A percentile compares a stretch with the other conserved stretches of the same genome.
Evolutionary conservation across 2,797 vertebrate genomes (phyloP).

Genomic region (Myotis myotis): DNA sequence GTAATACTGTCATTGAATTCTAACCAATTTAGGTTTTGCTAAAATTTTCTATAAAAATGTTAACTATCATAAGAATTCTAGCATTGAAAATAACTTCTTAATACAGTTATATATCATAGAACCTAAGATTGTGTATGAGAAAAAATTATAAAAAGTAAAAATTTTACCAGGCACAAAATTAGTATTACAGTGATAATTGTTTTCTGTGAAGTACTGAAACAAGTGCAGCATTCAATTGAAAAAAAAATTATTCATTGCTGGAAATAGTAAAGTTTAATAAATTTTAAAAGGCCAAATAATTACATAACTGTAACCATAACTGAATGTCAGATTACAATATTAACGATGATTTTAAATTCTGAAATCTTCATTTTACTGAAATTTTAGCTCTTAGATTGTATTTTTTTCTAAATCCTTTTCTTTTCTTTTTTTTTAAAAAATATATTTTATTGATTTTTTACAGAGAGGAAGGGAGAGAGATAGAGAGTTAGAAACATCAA

Average conservation of each 20-base stretch:
- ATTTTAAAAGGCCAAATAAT: not conserved
- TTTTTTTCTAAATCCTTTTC: not conserved
- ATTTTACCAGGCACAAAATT: not conserved
- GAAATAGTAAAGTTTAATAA: not conserved
- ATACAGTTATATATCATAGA: not conserved
- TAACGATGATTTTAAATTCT: not conserved
- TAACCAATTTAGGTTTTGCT: not conserved
- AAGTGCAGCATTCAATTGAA: not conserved
- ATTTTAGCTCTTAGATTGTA: not conserved
- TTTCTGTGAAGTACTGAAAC: not conserved
- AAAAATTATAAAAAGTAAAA: slow-evolving; percentile 21
- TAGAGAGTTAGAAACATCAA: no score
- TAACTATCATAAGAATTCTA: not conserved
- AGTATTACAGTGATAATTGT: not conserved
- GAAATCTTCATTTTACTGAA: slow-evolving; percentile 28
- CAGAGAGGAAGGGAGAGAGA: no score
- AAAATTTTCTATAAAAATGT: not conserved
- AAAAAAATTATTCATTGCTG: not conserved
- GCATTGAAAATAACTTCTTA: not conserved
- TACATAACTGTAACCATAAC: not conserved
- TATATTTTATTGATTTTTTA: no score
- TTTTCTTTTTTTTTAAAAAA: no score
- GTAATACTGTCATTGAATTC: not conserved
- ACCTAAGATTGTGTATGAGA: not conserved
- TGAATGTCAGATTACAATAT: not conserved